These are phyloP conservation scores for Apomyelois bistriatella DNA, from an alignment of 2,888 invertebrate species.

Conservation along the genomic window DNA sequence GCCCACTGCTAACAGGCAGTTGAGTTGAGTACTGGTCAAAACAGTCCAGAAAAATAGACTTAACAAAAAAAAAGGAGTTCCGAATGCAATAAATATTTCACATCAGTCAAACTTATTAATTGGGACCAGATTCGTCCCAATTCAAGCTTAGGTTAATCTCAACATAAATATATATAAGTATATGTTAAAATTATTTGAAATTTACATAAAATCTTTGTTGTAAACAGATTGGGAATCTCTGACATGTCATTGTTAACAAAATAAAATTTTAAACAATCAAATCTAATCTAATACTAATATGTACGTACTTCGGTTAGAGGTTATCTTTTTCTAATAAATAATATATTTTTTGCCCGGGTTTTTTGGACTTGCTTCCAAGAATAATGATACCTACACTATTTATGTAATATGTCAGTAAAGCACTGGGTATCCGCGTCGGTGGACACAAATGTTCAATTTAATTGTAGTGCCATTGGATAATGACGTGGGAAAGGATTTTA, in stretches of 20 bases:
- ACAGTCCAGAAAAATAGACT: too few species aligned
- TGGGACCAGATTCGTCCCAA: too few species aligned
- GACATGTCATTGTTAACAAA: not conserved
- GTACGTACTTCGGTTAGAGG: slow-evolving; percentile 5
- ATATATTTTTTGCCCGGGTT: slow-evolving; percentile 15
- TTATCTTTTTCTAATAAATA: slow-evolving; percentile 14
- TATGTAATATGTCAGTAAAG: slow-evolving; percentile 9
- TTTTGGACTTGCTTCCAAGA: slow-evolving; percentile 15
- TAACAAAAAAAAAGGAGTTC: too few species aligned
- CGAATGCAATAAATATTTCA: too few species aligned
- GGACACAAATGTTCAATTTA: slow-evolving; percentile 1
- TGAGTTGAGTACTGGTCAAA: too few species aligned
- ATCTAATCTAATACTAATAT: not conserved
- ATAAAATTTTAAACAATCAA: slow-evolving; percentile 1
- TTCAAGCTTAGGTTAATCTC: too few species aligned
- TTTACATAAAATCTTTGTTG: too few species aligned
- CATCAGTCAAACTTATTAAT: too few species aligned
- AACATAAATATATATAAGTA: too few species aligned
- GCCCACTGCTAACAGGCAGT: too few species aligned
- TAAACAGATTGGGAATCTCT: not conserved
- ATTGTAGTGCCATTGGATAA: not conserved
- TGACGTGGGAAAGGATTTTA: not conserved
- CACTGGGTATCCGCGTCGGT: slow-evolving; percentile 2
- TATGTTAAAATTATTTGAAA: too few species aligned
- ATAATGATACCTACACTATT: slow-evolving; percentile 12